phyloP scores from a whole-genome alignment of 2,888 invertebrate genomes.

The Psylliodes chrysocephalus region DNA sequence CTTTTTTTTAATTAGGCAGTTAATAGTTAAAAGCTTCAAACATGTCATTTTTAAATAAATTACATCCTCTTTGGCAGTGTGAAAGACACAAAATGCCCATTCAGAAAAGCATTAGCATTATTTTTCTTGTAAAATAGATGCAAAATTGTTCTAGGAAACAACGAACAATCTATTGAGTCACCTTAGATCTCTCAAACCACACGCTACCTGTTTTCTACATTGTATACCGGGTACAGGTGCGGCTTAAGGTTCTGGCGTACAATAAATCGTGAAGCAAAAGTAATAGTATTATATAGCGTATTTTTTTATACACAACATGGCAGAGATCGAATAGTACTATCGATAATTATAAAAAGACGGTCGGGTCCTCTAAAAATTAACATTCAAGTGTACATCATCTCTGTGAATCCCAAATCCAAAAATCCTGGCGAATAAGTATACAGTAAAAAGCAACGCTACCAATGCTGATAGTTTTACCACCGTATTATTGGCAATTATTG shows the following conservation, averaged over 20 bases:
- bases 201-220: constrained; percentile 53
- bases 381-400: too few species aligned
- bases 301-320: too few species aligned
- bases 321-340: too few species aligned
- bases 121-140: constrained; percentile 38
- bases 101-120: constrained; percentile 38
- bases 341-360: too few species aligned
- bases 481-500: too few species aligned
- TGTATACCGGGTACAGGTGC: constrained; percentile 18
- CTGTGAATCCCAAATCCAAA: too few species aligned
- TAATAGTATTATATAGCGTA: too few species aligned
- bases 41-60: constrained; percentile 29
- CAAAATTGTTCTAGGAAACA: constrained; percentile 37
- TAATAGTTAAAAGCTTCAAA: constrained; percentile 17
- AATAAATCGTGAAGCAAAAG: too few species aligned
- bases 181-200: constrained; percentile 15
- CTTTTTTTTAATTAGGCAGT: background rate
- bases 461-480: too few species aligned
- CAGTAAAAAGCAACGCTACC: too few species aligned
- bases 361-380: too few species aligned
- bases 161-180: constrained; percentile 37
- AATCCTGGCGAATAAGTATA: too few species aligned
- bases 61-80: constrained; percentile 29
- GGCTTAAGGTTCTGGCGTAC: background rate
- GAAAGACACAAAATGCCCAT: constrained; percentile 30